Percentiles rank a stretch among this genome's conserved stretches.
These are phyloP conservation scores for Thunnus albacares DNA, from an alignment of 2,797 vertebrate genomes.

Conservation along the genomic window DNA sequence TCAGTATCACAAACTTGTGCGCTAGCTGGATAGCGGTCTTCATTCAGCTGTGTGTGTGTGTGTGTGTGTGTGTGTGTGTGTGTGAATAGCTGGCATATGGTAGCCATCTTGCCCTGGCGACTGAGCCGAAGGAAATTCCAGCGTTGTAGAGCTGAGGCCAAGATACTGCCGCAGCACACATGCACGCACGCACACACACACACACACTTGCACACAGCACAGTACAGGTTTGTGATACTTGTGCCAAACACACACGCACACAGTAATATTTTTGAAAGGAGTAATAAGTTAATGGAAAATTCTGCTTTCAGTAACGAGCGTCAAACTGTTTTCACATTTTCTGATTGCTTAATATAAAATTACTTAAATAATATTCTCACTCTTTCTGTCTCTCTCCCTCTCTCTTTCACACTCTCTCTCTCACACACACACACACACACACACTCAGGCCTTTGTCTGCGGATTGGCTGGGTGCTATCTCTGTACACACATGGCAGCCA, in stretches of 20 bases:
- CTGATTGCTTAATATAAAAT: slow-evolving; percentile 40
- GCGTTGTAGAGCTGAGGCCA: slow-evolving; percentile 68
- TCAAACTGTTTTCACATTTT: slow-evolving; percentile 43
- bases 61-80: slow-evolving; percentile 44
- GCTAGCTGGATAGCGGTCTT: slow-evolving; percentile 53
- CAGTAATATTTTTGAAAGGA: slow-evolving; percentile 49
- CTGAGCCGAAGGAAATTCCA: slow-evolving; percentile 85
- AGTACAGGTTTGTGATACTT: slow-evolving; percentile 54
- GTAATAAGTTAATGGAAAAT: slow-evolving; percentile 61
- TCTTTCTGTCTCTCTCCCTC: neutral
- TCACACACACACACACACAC: slow-evolving; percentile 4
- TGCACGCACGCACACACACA: slow-evolving; percentile 24
- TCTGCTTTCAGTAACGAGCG: slow-evolving; percentile 25
- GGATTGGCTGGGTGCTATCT: slow-evolving; percentile 68
- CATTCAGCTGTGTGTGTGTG: slow-evolving; percentile 49
- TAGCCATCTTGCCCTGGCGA: slow-evolving; percentile 84
- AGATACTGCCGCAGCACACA: slow-evolving; percentile 55
- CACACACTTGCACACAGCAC: slow-evolving; percentile 44
- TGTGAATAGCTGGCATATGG: slow-evolving; percentile 86
- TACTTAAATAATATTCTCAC: slow-evolving; percentile 30
- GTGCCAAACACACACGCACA: slow-evolving; percentile 48
- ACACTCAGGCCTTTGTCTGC: slow-evolving; percentile 42
- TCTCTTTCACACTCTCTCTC: neutral
- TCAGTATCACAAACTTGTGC: slow-evolving; percentile 62
- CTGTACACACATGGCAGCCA: slow-evolving; percentile 73